Conservation (phyloP, 2,113 vertebrate genomes). For the Caranx ignobilis region DNA sequence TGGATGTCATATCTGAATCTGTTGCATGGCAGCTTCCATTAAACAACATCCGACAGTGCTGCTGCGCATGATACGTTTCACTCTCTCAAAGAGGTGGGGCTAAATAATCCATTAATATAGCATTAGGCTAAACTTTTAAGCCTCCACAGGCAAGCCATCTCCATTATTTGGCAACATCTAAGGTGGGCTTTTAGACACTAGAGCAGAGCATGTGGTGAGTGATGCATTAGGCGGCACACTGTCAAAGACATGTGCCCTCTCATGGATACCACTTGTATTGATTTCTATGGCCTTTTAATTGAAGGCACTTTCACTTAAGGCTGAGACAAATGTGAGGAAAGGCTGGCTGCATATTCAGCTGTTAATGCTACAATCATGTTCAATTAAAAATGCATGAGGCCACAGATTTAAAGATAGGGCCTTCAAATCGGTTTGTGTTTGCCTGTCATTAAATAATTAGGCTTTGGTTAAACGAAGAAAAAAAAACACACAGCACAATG, state of each 20-base stretch:
- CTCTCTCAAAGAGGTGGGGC: slow-evolving; percentile 61
- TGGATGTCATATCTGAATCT: slow-evolving; percentile 67
- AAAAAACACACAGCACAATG: slow-evolving; percentile 79
- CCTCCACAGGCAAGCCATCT: slow-evolving; percentile 62
- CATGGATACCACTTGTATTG: slow-evolving; percentile 78
- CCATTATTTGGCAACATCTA: slow-evolving; percentile 67
- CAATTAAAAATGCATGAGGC: slow-evolving; percentile 92
- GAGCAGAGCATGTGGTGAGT: slow-evolving; percentile 70
- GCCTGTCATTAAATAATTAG: slow-evolving; percentile 91
- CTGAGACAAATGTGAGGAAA: slow-evolving; percentile 73
- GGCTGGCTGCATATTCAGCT: slow-evolving; percentile 83
- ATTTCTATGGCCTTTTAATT: slow-evolving; percentile 85
- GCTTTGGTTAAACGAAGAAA: slow-evolving; percentile 79
- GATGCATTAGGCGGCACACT: slow-evolving; percentile 78
- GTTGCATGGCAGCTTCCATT: slow-evolving; percentile 39
- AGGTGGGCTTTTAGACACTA: slow-evolving; percentile 73
- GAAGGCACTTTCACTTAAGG: slow-evolving; percentile 81
- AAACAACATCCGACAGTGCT: slow-evolving; percentile 71
- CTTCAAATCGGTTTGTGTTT: slow-evolving; percentile 82
- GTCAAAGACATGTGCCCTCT: slow-evolving; percentile 67
- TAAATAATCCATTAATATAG: slow-evolving; percentile 73
- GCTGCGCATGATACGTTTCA: slow-evolving; percentile 65
- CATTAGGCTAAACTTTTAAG: slow-evolving; percentile 81
- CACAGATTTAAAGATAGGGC: slow-evolving; percentile 83
- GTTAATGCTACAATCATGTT: slow-evolving; percentile 90